phyloP scores from a whole-genome alignment of 1,140 invertebrate species.

The Drosophila insularis region DNA sequence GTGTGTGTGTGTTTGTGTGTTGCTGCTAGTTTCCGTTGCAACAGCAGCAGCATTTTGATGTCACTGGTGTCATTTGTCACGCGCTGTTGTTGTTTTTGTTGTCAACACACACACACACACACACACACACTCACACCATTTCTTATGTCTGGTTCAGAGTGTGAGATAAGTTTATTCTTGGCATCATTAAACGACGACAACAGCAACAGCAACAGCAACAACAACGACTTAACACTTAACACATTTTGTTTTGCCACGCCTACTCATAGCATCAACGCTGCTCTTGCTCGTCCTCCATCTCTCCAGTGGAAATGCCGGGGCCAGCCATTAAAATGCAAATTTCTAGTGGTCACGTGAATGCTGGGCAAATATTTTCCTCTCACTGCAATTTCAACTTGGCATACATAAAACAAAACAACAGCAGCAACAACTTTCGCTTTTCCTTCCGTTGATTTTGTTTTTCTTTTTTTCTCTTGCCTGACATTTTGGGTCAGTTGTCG shows the following conservation, averaged over 20 bases:
- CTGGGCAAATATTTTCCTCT: conserved; percentile 42
- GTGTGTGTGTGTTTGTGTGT: conserved; percentile 1
- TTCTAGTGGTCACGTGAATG: conserved; percentile 75
- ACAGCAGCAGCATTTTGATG: conserved; percentile 59
- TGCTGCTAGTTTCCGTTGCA: conserved; percentile 59
- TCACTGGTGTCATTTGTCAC: conserved; percentile 78
- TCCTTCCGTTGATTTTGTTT: conserved; percentile 23
- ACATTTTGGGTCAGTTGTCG: conserved; percentile 77
- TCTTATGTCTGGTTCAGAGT: conserved; percentile 32
- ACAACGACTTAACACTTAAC: conserved; percentile 58
- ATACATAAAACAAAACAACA: conserved; percentile 47
- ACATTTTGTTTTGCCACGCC: conserved; percentile 58
- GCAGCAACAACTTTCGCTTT: conserved; percentile 43
- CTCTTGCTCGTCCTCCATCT: neutral
- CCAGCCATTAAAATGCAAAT: conserved; percentile 74
- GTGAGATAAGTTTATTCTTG: conserved; percentile 68
- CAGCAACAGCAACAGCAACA: conserved; percentile 16
- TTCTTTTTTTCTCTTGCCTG: conserved; percentile 37
- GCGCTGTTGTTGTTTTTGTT: conserved; percentile 57
- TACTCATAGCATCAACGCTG: conserved; percentile 31
- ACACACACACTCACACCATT: conserved; percentile 2
- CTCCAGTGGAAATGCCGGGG: conserved; percentile 50
- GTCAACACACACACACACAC: conserved; percentile 34
- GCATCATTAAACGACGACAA: conserved; percentile 73
- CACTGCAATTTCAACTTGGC: conserved; percentile 51